phyloP scores from a whole-genome alignment of 2,797 vertebrate species.

The Typhlichthys eigenmanni region DNA sequence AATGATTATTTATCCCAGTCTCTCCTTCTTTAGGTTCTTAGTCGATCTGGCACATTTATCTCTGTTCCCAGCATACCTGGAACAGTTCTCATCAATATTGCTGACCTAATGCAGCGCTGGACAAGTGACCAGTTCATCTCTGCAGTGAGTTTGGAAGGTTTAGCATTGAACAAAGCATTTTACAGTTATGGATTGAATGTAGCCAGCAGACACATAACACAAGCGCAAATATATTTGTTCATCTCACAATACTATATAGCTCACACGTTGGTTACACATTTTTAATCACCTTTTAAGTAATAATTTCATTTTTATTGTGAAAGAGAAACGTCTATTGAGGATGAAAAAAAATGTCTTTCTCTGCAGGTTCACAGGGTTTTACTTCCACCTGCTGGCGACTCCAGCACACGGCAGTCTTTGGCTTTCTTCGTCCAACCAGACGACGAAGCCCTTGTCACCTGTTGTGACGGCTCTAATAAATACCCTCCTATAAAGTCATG shows the following conservation, averaged over 20 bases:
- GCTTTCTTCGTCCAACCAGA: constrained; percentile 76
- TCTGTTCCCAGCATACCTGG: constrained; percentile 61
- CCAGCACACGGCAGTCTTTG: constrained; percentile 64
- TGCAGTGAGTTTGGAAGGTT: constrained; percentile 57
- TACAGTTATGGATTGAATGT: too few species aligned
- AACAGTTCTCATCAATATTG: constrained; percentile 74
- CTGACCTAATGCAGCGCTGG: constrained; percentile 81
- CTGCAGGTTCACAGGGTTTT: constrained; percentile 74
- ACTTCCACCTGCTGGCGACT: constrained; percentile 62
- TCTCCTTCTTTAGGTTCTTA: constrained; percentile 55
- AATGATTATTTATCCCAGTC: not conserved
- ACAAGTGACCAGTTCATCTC: constrained; percentile 73
- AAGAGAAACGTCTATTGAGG: not conserved
- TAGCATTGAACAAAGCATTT: too few species aligned
- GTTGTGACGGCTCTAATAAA: constrained; percentile 72
- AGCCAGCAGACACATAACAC: too few species aligned
- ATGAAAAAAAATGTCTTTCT: not conserved
- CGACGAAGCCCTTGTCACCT: constrained; percentile 61
- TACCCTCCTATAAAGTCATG: constrained; percentile 65
- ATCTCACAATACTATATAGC: too few species aligned
- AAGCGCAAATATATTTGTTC: too few species aligned
- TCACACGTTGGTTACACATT: too few species aligned
- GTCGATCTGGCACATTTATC: constrained; percentile 63
- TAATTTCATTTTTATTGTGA: too few species aligned
- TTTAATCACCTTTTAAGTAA: too few species aligned